Conservation (phyloP, 2,888 invertebrate species). For the Hemithea aestivaria region DNA sequence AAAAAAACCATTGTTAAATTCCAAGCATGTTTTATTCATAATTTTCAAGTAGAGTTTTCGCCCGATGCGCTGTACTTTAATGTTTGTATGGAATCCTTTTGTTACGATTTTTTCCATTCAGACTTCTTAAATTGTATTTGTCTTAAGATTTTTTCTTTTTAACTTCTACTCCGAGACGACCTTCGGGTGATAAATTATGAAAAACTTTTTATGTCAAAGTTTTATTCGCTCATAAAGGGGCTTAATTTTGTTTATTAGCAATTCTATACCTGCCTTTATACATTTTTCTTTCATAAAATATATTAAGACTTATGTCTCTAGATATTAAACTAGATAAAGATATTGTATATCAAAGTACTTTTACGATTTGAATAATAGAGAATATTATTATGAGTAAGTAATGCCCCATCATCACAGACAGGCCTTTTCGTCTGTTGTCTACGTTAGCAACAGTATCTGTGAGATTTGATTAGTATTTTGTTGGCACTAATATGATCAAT, state of each 20-base stretch:
- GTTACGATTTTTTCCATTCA: slow-evolving; percentile 5
- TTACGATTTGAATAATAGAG: no score
- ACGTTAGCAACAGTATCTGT: no score
- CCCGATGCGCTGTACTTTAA: slow-evolving; percentile 9
- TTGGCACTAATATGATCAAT: no score
- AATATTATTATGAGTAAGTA: no score
- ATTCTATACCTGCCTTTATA: no score
- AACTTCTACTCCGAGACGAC: slow-evolving; percentile 1
- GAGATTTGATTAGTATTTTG: no score
- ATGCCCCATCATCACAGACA: no score
- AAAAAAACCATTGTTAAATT: slow-evolving; percentile 10
- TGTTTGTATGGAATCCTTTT: slow-evolving; percentile 8
- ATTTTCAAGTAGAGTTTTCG: slow-evolving; percentile 6
- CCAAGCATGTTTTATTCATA: slow-evolving; percentile 10
- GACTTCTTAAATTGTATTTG: slow-evolving; percentile 1
- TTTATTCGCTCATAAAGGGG: not conserved
- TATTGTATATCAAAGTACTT: no score
- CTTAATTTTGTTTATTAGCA: not conserved
- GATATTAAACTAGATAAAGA: no score
- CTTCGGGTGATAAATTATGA: slow-evolving; percentile 1
- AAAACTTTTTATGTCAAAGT: not conserved
- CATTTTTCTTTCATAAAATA: no score
- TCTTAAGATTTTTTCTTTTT: slow-evolving; percentile 2
- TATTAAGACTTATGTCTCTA: no score
- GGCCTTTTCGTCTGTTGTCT: no score